phyloP scores from a whole-genome alignment of 2,113 vertebrate species.

The Myodes glareolus region DNA sequence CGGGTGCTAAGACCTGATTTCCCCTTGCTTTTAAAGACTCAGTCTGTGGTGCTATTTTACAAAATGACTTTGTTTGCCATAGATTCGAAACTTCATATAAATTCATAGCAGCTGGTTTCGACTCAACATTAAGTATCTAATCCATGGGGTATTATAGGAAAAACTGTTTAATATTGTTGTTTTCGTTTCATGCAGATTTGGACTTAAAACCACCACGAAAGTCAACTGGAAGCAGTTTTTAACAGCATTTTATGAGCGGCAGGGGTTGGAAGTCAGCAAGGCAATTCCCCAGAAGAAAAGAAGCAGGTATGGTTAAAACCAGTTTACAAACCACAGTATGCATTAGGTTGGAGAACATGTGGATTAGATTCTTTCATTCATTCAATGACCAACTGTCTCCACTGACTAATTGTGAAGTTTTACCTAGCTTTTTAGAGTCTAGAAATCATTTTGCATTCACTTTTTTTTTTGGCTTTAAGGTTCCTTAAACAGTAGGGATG shows the following conservation, averaged over 20 bases:
- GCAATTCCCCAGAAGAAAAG: slow-evolving; percentile 44
- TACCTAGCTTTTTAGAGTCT: background rate
- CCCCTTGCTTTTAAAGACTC: slow-evolving; percentile 5
- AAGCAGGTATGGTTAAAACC: slow-evolving; percentile 56
- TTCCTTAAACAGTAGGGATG: background rate
- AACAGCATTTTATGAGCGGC: slow-evolving; percentile 63
- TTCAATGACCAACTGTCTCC: background rate
- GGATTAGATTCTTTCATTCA: background rate
- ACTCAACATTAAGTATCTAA: background rate
- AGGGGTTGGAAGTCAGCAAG: slow-evolving; percentile 20
- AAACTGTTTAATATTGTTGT: background rate
- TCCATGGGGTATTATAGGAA: background rate
- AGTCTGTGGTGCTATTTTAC: background rate
- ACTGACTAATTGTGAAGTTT: background rate
- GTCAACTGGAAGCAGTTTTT: slow-evolving; percentile 85
- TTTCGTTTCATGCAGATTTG: slow-evolving; percentile 73
- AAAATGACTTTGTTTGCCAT: slow-evolving; percentile 24
- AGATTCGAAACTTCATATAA: slow-evolving; percentile 9
- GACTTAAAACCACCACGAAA: slow-evolving; percentile 74
- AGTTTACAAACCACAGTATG: background rate
- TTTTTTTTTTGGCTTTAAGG: slow-evolving; percentile 19
- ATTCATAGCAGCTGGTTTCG: background rate
- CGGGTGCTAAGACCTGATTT: background rate
- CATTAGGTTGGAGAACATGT: background rate
- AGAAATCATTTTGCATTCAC: background rate